Base-by-base conservation (phyloP, 2,888 invertebrate species). In the Caenorhabditis parvicauda region DNA sequence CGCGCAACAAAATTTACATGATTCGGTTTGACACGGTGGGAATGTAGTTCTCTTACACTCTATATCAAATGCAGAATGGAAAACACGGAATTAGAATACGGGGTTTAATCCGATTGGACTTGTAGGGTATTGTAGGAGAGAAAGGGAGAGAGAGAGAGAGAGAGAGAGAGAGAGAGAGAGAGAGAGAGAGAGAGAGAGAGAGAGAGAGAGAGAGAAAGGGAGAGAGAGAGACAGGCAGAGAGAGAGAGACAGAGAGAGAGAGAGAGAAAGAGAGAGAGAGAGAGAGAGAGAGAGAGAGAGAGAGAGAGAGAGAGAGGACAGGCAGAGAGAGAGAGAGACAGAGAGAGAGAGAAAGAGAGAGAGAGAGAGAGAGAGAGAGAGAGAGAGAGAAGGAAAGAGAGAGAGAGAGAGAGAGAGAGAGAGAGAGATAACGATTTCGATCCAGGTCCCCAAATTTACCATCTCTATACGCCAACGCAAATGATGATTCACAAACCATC, bases 331-430 rank as follows among this genome's bases (percentile, higher is more conserved):
- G 21, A 7, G 25, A 32, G 14, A 22, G 4, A 25, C 5, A 7
- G 9, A 41, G 21, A 22, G 17, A 32, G n/a, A 24, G 21, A 35
- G 24, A 46, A 6, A 32, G 19, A 27, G 32, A 41, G 27, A 14
- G 39, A 32, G 50, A 42, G 57, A 44, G 37, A 48, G 24, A 46
- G 54, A 54, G 45, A 59, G 12, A 41, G 37, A 50, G 27, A 47
- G 19, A 29, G 19, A 29, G 47, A 47, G 27, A 22, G 47, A 47
- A 25, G 25, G 21, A 41, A 19, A 32, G 9, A 17, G 19, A 17
- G 14, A 19, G 42, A 14, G 44, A 43, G 7, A 43, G 14, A 12
- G 38, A 39, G 19, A n/a, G n/a, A n/a, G n/a, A n/a, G n/a, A n/a
- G n/a, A n/a, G n/a, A n/a, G n/a, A n/a, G n/a, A n/a, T n/a, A n/a